Evolutionary conservation across 2,888 invertebrate genomes (phyloP).

Genomic region (Gibbula magus): DNA sequence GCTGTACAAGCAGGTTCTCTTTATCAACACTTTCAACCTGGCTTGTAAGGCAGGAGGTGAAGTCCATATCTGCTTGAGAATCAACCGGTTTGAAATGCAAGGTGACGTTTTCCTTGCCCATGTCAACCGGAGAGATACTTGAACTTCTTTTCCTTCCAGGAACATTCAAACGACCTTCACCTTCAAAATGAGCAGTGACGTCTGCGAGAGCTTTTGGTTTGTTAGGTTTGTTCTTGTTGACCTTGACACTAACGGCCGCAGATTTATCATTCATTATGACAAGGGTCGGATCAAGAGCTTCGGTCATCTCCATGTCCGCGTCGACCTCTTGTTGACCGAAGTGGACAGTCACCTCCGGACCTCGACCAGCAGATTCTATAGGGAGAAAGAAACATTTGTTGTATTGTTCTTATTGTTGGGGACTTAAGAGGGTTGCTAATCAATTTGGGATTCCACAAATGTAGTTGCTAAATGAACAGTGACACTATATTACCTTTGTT

Average conservation of each 20-base stretch:
- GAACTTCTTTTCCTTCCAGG: neutral
- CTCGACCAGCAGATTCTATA: too few species aligned
- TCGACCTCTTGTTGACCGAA: neutral
- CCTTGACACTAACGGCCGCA: neutral
- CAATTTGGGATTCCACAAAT: too few species aligned
- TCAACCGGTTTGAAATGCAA: constrained; percentile 22
- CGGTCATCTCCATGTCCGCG: neutral
- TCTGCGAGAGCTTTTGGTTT: neutral
- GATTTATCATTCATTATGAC: neutral
- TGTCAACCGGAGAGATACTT: neutral
- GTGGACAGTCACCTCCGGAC: neutral
- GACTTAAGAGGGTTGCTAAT: too few species aligned
- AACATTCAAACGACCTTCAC: neutral
- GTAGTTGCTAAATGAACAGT: too few species aligned
- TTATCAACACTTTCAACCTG: neutral
- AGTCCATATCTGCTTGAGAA: constrained; percentile 23
- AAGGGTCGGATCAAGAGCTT: neutral
- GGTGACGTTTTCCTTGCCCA: constrained; percentile 13
- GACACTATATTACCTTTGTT: too few species aligned
- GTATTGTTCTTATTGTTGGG: too few species aligned
- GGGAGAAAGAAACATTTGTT: too few species aligned
- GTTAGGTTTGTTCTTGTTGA: too few species aligned
- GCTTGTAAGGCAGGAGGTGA: neutral
- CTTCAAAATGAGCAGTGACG: neutral
- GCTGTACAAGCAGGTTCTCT: neutral